phyloP scores from a whole-genome alignment of 2,113 vertebrate genomes.

The Crotalus viridis region DNA sequence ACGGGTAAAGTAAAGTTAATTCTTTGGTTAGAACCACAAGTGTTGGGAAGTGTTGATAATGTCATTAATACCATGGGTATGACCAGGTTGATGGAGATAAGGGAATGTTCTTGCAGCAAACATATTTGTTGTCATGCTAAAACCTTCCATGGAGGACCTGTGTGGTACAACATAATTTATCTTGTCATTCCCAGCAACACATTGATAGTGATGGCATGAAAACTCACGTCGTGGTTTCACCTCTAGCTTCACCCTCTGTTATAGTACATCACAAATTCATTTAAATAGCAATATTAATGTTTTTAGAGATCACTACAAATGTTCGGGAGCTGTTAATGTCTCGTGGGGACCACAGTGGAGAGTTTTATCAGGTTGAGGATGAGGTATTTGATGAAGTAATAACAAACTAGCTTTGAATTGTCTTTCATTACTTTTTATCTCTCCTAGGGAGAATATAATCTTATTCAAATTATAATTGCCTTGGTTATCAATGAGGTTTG shows the following conservation, averaged over 20 bases:
- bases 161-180: constrained; percentile 62
- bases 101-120: constrained; percentile 34
- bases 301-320: constrained; percentile 75
- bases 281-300: constrained; percentile 74
- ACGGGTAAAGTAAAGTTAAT: neutral
- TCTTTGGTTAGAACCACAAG: neutral
- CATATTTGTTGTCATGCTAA: constrained; percentile 34
- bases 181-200: constrained; percentile 59
- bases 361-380: constrained; percentile 76
- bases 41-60: neutral
- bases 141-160: constrained; percentile 55
- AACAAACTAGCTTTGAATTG: constrained; percentile 77
- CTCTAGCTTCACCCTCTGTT: constrained; percentile 68
- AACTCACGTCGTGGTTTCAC: constrained; percentile 64
- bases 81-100: constrained; percentile 25
- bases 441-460: constrained; percentile 75
- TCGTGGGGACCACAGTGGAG: constrained; percentile 56
- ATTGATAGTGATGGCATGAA: constrained; percentile 53
- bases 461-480: constrained; percentile 81
- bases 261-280: constrained; percentile 70
- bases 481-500: constrained; percentile 76
- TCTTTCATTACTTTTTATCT: constrained; percentile 83
- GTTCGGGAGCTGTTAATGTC: constrained; percentile 66
- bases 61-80: neutral
- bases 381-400: constrained; percentile 80